Conservation (phyloP, 2,113 vertebrate species). For the Brachyhypopomus gauderio region DNA sequence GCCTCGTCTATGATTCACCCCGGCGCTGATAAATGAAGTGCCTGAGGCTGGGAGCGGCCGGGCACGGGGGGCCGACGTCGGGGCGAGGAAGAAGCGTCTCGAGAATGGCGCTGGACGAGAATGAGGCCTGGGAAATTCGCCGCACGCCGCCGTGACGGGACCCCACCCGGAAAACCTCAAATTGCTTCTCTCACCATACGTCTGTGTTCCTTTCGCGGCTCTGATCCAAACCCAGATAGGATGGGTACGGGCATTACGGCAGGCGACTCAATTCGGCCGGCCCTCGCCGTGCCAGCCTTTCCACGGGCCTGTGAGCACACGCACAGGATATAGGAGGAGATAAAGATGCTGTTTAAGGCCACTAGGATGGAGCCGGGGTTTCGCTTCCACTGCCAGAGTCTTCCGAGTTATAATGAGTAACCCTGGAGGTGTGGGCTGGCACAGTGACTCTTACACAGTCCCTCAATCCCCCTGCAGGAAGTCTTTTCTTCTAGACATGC, state of each 20-base stretch:
- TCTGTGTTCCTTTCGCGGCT: conserved; percentile 29
- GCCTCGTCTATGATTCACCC: conserved; percentile 73
- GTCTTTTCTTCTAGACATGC: conserved; percentile 20
- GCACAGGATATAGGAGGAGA: conserved; percentile 5
- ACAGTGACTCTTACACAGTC: neutral
- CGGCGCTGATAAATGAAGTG: conserved; percentile 68
- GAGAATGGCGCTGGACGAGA: no score
- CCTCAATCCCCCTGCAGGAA: neutral
- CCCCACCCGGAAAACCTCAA: conserved; percentile 26
- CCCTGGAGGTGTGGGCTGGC: conserved; percentile 33
- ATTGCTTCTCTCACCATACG: conserved; percentile 29
- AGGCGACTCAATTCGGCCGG: conserved; percentile 38
- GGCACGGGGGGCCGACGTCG: no score
- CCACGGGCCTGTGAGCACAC: conserved; percentile 35
- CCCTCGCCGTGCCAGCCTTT: conserved; percentile 21
- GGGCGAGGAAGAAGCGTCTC: no score
- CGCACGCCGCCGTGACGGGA: neutral
- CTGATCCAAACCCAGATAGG: conserved; percentile 37
- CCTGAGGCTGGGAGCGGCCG: no score
- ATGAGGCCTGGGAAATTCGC: no score
- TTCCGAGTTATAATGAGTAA: conserved; percentile 43
- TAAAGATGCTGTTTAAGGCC: conserved; percentile 27
- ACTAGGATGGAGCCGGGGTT: conserved; percentile 2
- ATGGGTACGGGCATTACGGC: conserved; percentile 13
- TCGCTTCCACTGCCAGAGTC: conserved; percentile 22